Evolutionary conservation across 2,888 invertebrate species (phyloP).

Genomic region (Lacanobia oleracea): DNA sequence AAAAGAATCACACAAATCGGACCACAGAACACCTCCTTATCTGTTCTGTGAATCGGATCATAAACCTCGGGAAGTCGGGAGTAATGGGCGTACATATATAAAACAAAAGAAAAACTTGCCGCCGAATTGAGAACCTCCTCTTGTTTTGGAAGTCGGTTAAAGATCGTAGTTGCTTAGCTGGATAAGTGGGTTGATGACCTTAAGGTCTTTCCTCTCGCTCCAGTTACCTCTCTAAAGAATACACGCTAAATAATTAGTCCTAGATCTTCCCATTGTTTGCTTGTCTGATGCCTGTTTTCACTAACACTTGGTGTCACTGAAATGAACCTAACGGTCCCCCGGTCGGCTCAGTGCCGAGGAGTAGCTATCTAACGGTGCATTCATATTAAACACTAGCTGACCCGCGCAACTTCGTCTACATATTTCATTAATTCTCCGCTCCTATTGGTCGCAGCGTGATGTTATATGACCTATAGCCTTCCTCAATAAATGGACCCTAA

Average conservation of each 20-base stretch:
- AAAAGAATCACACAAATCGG: too few relatives aligned
- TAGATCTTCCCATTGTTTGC: constrained; percentile 13
- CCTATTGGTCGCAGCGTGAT: too few relatives aligned
- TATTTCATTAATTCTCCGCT: too few relatives aligned
- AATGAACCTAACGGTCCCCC: background rate
- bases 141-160: too few relatives aligned
- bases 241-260: background rate
- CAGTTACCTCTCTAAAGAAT: constrained; percentile 13
- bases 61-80: too few relatives aligned
- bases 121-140: too few relatives aligned
- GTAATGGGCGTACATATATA: too few relatives aligned
- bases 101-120: too few relatives aligned
- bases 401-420: too few relatives aligned
- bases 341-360: background rate
- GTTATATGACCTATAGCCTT: too few relatives aligned
- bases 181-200: constrained; percentile 40
- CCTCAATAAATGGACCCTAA: background rate
- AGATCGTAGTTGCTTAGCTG: background rate
- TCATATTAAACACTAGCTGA: background rate
- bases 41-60: too few relatives aligned
- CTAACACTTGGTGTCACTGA: background rate
- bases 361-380: background rate
- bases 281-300: background rate
- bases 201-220: constrained; percentile 30
- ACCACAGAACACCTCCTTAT: too few relatives aligned